A percentile compares a stretch with the other conserved stretches of the same genome.
Conservation (phyloP, 1,140 invertebrate genomes). For the Trichogramma pretiosum region DNA sequence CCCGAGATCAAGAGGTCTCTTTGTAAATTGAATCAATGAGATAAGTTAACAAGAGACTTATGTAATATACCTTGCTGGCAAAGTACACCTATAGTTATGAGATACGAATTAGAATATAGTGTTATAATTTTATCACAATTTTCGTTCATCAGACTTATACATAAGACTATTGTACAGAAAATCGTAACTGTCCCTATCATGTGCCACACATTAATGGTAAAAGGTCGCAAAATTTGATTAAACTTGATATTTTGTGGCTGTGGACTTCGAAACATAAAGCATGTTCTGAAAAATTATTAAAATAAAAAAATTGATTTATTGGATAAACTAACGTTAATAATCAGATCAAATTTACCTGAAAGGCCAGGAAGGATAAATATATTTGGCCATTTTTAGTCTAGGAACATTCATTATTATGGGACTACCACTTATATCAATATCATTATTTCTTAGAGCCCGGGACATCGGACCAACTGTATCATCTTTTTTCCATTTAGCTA, state of each 20-base stretch:
- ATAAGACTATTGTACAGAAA: background rate
- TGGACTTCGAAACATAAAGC: slow-evolving; percentile 2
- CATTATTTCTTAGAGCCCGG: background rate
- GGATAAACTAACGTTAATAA: background rate
- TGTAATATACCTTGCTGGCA: background rate
- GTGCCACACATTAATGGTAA: background rate
- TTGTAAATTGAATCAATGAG: background rate
- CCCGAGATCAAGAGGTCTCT: no score
- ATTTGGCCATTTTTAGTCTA: background rate
- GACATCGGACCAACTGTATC: background rate
- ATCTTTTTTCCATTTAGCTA: background rate
- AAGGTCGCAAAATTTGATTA: background rate
- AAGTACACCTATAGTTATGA: background rate
- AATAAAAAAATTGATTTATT: background rate
- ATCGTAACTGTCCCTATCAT: background rate
- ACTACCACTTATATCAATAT: background rate
- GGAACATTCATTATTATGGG: background rate
- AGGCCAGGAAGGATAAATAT: background rate
- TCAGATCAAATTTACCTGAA: background rate
- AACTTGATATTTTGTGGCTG: slow-evolving; percentile 5
- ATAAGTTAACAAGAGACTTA: background rate
- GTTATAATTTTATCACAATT: background rate
- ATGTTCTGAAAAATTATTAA: background rate
- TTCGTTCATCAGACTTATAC: background rate
- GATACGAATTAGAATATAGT: no score